Evolutionary conservation across 2,888 invertebrate genomes (phyloP).

Genomic region (Leptinotarsa tumamoca): DNA sequence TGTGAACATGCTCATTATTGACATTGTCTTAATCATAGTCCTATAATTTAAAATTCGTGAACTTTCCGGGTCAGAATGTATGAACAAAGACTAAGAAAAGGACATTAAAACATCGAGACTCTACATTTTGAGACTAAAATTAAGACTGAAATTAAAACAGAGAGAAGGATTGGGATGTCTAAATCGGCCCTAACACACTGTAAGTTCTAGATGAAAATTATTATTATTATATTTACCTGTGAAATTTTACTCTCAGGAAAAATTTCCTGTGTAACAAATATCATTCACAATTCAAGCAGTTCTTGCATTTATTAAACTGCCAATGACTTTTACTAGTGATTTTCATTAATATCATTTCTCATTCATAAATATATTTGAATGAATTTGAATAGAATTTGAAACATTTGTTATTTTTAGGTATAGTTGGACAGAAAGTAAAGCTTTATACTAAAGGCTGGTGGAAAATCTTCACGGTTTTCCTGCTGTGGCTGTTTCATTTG

Average conservation of each 20-base stretch:
- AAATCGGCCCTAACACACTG: too few species aligned
- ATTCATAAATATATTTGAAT: slow-evolving; percentile 14
- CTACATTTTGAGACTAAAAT: too few species aligned
- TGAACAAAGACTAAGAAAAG: too few species aligned
- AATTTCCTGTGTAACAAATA: background rate
- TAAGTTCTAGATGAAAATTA: too few species aligned
- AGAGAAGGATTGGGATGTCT: too few species aligned
- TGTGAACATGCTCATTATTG: too few species aligned
- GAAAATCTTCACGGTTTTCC: slow-evolving; percentile 70
- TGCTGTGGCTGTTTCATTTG: slow-evolving; percentile 83
- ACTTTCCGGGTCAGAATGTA: too few species aligned
- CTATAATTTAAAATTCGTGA: too few species aligned
- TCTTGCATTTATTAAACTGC: background rate
- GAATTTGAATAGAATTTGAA: slow-evolving; percentile 25
- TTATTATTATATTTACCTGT: too few species aligned
- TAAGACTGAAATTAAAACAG: too few species aligned
- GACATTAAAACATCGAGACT: too few species aligned
- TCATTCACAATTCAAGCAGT: slow-evolving; percentile 13
- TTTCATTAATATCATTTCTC: background rate
- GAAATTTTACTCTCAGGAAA: background rate
- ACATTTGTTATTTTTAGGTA: slow-evolving; percentile 54
- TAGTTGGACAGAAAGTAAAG: slow-evolving; percentile 65
- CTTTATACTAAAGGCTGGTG: slow-evolving; percentile 70
- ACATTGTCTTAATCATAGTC: too few species aligned
- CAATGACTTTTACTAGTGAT: slow-evolving; percentile 1